Percentiles rank a stretch among this genome's conserved stretches.
phyloP scores from a whole-genome alignment of 2,797 vertebrate genomes.

The Takifugu rubripes region DNA sequence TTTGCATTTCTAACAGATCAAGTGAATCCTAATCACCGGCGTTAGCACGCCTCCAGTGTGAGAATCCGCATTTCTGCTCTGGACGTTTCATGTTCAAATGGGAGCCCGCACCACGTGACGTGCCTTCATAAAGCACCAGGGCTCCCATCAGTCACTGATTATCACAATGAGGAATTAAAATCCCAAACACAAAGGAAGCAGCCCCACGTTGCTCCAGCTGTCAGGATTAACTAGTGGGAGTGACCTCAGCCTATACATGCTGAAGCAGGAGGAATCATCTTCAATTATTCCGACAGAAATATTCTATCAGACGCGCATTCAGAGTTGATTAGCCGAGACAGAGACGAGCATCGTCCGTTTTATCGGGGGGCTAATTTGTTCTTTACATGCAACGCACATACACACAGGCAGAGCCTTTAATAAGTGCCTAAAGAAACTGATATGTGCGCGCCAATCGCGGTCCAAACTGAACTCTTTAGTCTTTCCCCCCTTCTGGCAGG shows the following conservation, averaged over 20 bases:
- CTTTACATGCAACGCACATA: slow-evolving; percentile 14
- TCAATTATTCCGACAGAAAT: slow-evolving; percentile 63
- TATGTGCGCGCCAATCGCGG: slow-evolving; percentile 13
- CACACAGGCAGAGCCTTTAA: too few species aligned
- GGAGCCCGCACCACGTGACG: slow-evolving; percentile 69
- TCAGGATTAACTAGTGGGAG: slow-evolving; percentile 71
- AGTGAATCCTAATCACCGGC: slow-evolving; percentile 67
- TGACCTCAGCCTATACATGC: slow-evolving; percentile 64
- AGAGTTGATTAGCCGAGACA: slow-evolving; percentile 61
- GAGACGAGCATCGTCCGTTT: slow-evolving; percentile 39
- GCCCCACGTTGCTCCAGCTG: slow-evolving; percentile 66
- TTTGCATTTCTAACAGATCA: slow-evolving; percentile 66
- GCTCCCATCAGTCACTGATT: slow-evolving; percentile 75
- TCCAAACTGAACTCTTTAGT: slow-evolving; percentile 19
- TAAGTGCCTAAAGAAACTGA: background rate
- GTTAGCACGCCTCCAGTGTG: slow-evolving; percentile 68
- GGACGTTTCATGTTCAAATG: slow-evolving; percentile 72
- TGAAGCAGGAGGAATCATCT: slow-evolving; percentile 60
- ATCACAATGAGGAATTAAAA: slow-evolving; percentile 74
- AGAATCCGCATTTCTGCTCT: slow-evolving; percentile 75
- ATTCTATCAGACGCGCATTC: slow-evolving; percentile 59
- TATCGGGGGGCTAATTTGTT: slow-evolving; percentile 20
- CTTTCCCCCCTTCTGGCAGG: slow-evolving; percentile 55
- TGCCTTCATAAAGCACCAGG: slow-evolving; percentile 68
- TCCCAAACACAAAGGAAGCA: slow-evolving; percentile 75